Conservation (phyloP, 1,140 invertebrate species). For the Drosophila navojoa region DNA sequence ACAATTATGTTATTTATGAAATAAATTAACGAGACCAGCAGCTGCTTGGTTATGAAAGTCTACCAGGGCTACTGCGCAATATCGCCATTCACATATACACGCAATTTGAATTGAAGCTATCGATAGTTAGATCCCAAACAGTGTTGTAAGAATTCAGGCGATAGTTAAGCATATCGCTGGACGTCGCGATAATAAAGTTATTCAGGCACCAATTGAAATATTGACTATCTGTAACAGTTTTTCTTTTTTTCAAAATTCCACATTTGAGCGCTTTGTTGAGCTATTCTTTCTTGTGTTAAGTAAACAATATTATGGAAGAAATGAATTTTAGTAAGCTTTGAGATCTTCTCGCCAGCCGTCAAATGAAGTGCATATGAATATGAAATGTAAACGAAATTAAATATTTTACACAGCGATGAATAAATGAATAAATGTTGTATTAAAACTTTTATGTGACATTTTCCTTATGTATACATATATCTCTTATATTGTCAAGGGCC, state of each 20-base stretch:
- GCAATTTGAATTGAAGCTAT: not conserved
- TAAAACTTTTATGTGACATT: not conserved
- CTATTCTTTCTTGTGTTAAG: too few relatives aligned
- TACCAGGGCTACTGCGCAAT: slow-evolving; percentile 22
- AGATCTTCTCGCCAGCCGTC: too few relatives aligned
- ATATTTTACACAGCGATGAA: not conserved
- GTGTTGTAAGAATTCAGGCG: not conserved
- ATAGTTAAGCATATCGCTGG: not conserved
- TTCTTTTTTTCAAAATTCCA: not conserved
- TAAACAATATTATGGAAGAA: too few relatives aligned
- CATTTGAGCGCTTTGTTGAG: too few relatives aligned
- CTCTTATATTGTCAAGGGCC: not conserved
- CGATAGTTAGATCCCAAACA: not conserved
- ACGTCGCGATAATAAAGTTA: too few relatives aligned
- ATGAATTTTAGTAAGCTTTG: too few relatives aligned
- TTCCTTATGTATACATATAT: not conserved
- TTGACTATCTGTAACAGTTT: not conserved
- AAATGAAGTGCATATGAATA: too few relatives aligned
- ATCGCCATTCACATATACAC: slow-evolving; percentile 1
- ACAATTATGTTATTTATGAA: slow-evolving; percentile 22
- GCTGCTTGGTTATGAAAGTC: slow-evolving; percentile 61
- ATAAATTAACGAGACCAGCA: not conserved
- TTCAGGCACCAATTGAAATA: not conserved
- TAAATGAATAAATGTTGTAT: too few relatives aligned
- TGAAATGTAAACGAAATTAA: not conserved